Base-by-base conservation (phyloP, 1,140 invertebrate species). In the Augochlora pura region DNA sequence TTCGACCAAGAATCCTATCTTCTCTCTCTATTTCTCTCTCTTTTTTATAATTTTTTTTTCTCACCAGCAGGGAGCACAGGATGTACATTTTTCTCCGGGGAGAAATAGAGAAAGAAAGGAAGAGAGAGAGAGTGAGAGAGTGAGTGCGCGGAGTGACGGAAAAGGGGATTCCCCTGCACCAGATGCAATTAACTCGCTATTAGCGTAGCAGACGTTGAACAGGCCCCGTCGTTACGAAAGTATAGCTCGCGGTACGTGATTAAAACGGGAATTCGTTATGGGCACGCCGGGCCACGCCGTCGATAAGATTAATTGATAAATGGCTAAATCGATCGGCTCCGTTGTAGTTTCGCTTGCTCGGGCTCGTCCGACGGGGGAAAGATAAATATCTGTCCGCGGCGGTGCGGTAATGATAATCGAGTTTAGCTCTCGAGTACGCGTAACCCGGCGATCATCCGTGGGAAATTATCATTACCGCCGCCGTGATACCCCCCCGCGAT, bases 221-320 rank as follows among this genome's bases (percentile, higher is more conserved):
- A 88, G 87, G 86, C 82, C 82, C 82, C 77, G 80, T 76, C 80
- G 80, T 87, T 86, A 81, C 74, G 83, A 87, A 88, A 85, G 84
- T 80, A 81, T 81, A 82, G 81, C 81, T 63, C 25, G 84, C 72
- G 75, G 82, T 86, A 86, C 85, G 84, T 82, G 87, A 88, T 87
- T 88, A 87, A 88, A 86, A 83, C 79, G 77, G 80, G 82, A 85
- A 85, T 84, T 80, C 81, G 86, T 86, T 87, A 85, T 66, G 64
- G 76, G 76, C 80, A 82, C 84, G 82, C 38, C 84, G 86, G 76
- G 62, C 81, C 60, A 32, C 8, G 73, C 66, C 87, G 79, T 76
- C 82, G 87, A 89, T 89, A 86, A 88, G 87, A 88, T 89, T 89
- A 89, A 89, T 89, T 86, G 88, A 89, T 88, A 88, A 89, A 83